Evolutionary conservation across 1,140 invertebrate species (phyloP), one percentile per base, ranked within the genome.

Genomic region (Drosophila nebulosa): DNA sequence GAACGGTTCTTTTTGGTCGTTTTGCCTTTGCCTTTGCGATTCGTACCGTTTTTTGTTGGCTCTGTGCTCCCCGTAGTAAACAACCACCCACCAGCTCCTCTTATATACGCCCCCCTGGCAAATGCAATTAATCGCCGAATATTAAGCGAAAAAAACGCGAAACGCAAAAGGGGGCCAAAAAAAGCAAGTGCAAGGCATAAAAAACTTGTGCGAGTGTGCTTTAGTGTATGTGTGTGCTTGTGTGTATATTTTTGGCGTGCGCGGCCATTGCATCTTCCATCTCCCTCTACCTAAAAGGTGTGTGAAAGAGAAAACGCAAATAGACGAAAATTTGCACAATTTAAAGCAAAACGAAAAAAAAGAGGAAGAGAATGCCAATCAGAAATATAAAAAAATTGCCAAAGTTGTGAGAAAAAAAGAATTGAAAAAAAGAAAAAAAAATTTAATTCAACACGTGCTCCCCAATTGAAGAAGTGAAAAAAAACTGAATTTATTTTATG

Each of bases 201-300:
- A 42, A 70, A 71, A 73, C 79, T 75, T 61, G 72, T 51, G 67
- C 59, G 42, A 52, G 56, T 36, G 57, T 58, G 68, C 65, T 30
- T 32, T 22, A 42, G 36, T 64, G 55, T 67, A 35, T 64, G 55
- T 67, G 64, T 72, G 70, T 75, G 78, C 79, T 61, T 75, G 62
- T 64, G 73, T 86, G 60, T 79, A 64, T 86, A 88, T 88, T 85
- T 85, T 86, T 85, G 83, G 81, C 83, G 81, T 88, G 81, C 81
- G 81, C 81, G 81, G 81, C 81, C 81, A 86, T 85, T 85, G 86
- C 79, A 86, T 85, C 71, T 81, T 79, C 63, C 62, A 39, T 64
- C 46, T 68, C 69, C 32, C 59, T 61, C 50, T 32, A 55, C 14
- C 14, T 4, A 32, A 32, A 55, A 55, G 16, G 30, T 62, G 57